Evolutionary conservation across 2,113 vertebrate species (phyloP).

Genomic region (Microcebus jonahi): DNA sequence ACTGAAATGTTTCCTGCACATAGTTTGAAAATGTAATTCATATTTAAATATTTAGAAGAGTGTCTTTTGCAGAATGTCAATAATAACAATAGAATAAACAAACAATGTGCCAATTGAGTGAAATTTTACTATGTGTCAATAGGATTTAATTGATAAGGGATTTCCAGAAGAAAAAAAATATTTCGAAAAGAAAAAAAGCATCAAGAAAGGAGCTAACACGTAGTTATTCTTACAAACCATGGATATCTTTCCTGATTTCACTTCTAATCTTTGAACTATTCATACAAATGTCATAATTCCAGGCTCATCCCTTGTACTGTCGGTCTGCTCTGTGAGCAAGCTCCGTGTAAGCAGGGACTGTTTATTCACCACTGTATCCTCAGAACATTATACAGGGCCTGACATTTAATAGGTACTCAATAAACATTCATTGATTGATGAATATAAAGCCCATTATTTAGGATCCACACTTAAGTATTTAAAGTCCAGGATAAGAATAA

Average conservation of each 20-base stretch:
- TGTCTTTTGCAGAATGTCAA: not conserved
- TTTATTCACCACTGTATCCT: not conserved
- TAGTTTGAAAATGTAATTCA: not conserved
- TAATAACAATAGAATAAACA: not conserved
- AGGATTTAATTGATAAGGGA: constrained; percentile 3
- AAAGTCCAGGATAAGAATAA: constrained; percentile 17
- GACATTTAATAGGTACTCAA: not conserved
- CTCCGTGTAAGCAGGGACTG: not conserved
- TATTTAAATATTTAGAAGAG: not conserved
- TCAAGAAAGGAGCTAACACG: not conserved
- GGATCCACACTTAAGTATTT: not conserved
- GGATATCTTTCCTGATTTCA: not conserved
- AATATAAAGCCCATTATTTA: not conserved
- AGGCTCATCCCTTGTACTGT: not conserved
- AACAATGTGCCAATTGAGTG: not conserved
- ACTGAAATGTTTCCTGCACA: not conserved
- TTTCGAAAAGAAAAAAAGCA: not conserved
- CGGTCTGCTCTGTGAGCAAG: not conserved
- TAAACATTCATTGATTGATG: not conserved
- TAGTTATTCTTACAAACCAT: not conserved
- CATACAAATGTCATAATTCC: not conserved
- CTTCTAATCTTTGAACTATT: not conserved
- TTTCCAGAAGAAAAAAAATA: not conserved
- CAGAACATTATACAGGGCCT: not conserved
- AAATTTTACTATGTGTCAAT: not conserved